Percentiles rank a stretch among this genome's conserved stretches.
Conservation (phyloP, 2,888 invertebrate genomes). For the Drosophila paracracens region DNA sequence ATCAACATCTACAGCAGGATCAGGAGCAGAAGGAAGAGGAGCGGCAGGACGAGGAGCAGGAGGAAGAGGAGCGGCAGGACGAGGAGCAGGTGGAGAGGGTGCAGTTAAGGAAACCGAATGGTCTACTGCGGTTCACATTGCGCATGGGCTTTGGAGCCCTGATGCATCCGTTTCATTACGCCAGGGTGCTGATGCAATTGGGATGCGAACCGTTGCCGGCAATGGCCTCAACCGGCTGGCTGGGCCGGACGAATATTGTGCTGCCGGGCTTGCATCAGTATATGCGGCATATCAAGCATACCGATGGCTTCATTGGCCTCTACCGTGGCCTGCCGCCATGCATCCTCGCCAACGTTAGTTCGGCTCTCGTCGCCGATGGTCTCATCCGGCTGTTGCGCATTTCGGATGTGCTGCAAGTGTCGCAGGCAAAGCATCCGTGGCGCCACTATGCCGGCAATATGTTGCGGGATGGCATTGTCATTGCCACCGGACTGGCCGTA, state of each 20-base stretch:
- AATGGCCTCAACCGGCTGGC: slow-evolving; percentile 14
- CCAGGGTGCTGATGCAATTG: slow-evolving; percentile 61
- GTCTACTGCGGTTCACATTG: slow-evolving; percentile 40
- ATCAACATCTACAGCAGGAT: neutral
- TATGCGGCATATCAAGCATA: slow-evolving; percentile 38
- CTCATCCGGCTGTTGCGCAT: slow-evolving; percentile 33
- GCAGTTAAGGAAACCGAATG: slow-evolving; percentile 27
- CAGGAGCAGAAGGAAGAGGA: neutral
- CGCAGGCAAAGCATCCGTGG: neutral
- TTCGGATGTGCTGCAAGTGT: neutral
- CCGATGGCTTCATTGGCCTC: slow-evolving; percentile 51
- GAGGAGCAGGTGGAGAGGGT: neutral
- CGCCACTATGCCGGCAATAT: slow-evolving; percentile 32
- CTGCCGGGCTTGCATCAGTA: slow-evolving; percentile 58
- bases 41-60: neutral
- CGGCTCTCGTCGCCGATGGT: slow-evolving; percentile 14
- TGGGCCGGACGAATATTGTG: slow-evolving; percentile 10
- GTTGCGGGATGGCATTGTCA: slow-evolving; percentile 22
- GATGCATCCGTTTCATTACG: slow-evolving; percentile 55
- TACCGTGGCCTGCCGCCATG: slow-evolving; percentile 56
- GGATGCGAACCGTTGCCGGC: slow-evolving; percentile 59
- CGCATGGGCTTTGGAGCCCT: slow-evolving; percentile 38
- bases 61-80: neutral
- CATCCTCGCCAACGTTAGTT: slow-evolving; percentile 11
- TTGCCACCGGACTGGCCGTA: slow-evolving; percentile 40